Conservation (phyloP, 1,140 invertebrate species). For the Neodiprion fabricii region DNA sequence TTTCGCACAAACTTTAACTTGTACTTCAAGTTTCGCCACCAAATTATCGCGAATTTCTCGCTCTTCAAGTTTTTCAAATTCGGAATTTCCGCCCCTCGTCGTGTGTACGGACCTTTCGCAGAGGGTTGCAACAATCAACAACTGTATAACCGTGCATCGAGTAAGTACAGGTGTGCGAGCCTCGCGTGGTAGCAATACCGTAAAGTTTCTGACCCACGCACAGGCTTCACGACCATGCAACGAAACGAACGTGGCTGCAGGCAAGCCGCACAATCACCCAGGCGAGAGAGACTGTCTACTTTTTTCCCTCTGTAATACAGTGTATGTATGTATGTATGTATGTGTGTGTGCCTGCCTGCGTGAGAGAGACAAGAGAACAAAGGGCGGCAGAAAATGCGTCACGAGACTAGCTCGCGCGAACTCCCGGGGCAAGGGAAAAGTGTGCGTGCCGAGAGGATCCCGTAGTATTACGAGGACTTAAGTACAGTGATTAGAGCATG, state of each 20-base stretch:
- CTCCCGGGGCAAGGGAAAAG: no score
- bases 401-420: background rate
- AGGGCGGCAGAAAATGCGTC: slow-evolving; percentile 4
- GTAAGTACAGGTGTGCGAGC: background rate
- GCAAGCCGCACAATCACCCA: no score
- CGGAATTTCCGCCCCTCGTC: background rate
- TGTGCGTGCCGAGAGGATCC: background rate
- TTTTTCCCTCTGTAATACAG: background rate
- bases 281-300: background rate
- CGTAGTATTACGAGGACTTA: background rate
- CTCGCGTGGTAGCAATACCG: background rate
- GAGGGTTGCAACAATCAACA: no score
- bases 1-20: no score
- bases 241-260: background rate
- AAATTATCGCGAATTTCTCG: no score
- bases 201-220: background rate
- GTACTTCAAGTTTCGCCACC: no score
- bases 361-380: background rate
- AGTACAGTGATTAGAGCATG: background rate
- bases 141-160: no score
- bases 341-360: background rate
- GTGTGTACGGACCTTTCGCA: background rate
- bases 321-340: no score
- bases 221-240: background rate
- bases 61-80: no score